These are phyloP conservation scores for Drosophila ogumai DNA, from an alignment of 1,140 invertebrate species.

Conservation along the genomic window DNA sequence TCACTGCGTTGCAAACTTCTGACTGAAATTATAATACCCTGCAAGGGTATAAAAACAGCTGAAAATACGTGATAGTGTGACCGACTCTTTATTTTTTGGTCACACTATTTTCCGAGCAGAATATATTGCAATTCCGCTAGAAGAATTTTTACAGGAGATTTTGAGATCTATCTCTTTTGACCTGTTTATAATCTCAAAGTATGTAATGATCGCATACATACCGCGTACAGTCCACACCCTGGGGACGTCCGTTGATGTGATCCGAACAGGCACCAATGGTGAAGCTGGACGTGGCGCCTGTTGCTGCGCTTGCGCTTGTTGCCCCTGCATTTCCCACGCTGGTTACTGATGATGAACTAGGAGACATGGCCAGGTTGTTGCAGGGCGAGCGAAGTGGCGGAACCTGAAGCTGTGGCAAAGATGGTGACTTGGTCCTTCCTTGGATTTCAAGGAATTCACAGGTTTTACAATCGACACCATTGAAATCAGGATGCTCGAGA, in stretches of 20 bases:
- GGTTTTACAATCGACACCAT: slow-evolving; percentile 78
- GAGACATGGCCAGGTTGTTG: slow-evolving; percentile 85
- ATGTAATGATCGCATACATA: slow-evolving; percentile 46
- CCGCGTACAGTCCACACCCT: slow-evolving; percentile 94
- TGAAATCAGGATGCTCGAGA: slow-evolving; percentile 76
- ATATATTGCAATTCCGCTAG: too few relatives aligned
- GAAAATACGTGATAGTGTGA: too few relatives aligned
- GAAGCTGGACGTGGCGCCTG: slow-evolving; percentile 84
- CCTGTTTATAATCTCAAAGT: not conserved
- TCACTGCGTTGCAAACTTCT: too few relatives aligned
- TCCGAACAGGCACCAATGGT: slow-evolving; percentile 97
- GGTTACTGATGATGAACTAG: slow-evolving; percentile 86
- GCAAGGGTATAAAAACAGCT: too few relatives aligned
- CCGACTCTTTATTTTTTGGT: too few relatives aligned
- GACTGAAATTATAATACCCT: too few relatives aligned
- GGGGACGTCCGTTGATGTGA: slow-evolving; percentile 96
- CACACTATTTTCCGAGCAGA: too few relatives aligned
- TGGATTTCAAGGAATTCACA: slow-evolving; percentile 77
- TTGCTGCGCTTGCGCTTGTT: not conserved
- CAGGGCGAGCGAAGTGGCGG: slow-evolving; percentile 71
- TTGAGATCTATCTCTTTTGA: too few relatives aligned
- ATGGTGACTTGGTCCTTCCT: slow-evolving; percentile 66
- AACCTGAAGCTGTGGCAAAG: slow-evolving; percentile 70
- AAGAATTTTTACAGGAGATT: too few relatives aligned
- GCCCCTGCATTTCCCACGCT: slow-evolving; percentile 44